A percentile compares a stretch with the other conserved stretches of the same genome.
Conservation (phyloP, 2,888 invertebrate species). For the Ariolimax columbianus region DNA sequence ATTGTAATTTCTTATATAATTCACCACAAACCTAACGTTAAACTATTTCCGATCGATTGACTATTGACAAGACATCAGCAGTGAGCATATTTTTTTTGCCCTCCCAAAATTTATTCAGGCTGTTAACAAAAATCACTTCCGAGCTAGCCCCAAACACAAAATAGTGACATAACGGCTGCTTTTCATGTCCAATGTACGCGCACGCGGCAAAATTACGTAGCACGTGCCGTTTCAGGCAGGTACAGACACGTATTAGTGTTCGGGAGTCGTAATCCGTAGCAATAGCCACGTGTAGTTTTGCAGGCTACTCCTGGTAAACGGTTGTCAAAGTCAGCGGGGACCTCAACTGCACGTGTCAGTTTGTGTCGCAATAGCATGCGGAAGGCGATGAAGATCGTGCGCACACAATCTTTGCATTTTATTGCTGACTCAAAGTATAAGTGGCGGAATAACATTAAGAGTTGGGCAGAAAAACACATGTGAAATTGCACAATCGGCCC, state of each 20-base stretch:
- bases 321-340: neutral
- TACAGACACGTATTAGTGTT: neutral
- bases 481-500: too few relatives aligned
- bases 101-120: too few relatives aligned
- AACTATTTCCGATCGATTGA: slow-evolving; percentile 15
- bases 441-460: too few relatives aligned
- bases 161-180: neutral
- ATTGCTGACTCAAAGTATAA: neutral
- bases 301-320: neutral
- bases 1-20: too few relatives aligned
- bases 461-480: too few relatives aligned
- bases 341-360: neutral
- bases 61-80: neutral
- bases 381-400: neutral
- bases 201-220: neutral
- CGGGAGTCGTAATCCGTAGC: neutral
- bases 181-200: neutral
- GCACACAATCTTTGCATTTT: neutral
- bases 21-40: neutral
- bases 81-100: neutral
- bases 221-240: neutral
- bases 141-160: neutral
- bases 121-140: neutral
- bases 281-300: neutral
- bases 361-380: neutral